A percentile compares a stretch with the other conserved stretches of the same genome.
These are phyloP conservation scores for Scaptomyza tumidula DNA, from an alignment of 2,888 invertebrate genomes.

Conservation along the genomic window DNA sequence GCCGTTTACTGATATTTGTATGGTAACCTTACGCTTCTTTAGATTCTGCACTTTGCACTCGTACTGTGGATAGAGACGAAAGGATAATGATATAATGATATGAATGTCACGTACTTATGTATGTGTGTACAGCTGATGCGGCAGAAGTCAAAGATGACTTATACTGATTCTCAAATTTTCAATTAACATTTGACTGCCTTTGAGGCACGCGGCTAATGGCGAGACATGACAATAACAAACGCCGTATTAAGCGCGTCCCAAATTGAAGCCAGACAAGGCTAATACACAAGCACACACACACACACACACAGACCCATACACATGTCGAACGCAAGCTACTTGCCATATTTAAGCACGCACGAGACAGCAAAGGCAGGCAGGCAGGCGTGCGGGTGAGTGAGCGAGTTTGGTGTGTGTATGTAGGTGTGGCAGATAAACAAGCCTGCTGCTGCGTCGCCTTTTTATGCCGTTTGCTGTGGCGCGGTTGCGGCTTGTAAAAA, in stretches of 20 bases:
- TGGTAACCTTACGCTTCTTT: constrained; percentile 98
- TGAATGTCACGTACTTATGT: constrained; percentile 26
- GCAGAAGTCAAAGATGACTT: constrained; percentile 6
- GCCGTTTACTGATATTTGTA: constrained; percentile 97
- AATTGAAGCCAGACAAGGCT: constrained; percentile 52
- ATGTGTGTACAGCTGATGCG: not conserved
- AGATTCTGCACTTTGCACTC: constrained; percentile 99
- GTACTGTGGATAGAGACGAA: constrained; percentile 88
- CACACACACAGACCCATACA: constrained; percentile 14
- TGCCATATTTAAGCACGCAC: constrained; percentile 65
- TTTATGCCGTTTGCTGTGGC: constrained; percentile 46
- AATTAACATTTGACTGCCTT: constrained; percentile 72
- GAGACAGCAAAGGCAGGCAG: constrained; percentile 30
- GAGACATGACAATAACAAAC: constrained; percentile 76
- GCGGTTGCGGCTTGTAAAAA: constrained; percentile 51
- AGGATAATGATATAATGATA: not conserved
- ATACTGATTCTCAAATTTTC: constrained; percentile 58
- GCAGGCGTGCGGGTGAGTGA: too few species aligned
- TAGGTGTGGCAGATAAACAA: constrained; percentile 53
- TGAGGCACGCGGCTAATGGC: constrained; percentile 62
- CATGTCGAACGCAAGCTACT: constrained; percentile 32
- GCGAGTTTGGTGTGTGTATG: not conserved
- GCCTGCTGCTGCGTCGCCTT: constrained; percentile 38
- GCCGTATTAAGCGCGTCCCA: constrained; percentile 53
- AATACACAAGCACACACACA: constrained; percentile 37